Percentiles rank a stretch among this genome's conserved stretches.
Conservation (phyloP, 2,113 vertebrate species). For the Stegastes partitus region DNA sequence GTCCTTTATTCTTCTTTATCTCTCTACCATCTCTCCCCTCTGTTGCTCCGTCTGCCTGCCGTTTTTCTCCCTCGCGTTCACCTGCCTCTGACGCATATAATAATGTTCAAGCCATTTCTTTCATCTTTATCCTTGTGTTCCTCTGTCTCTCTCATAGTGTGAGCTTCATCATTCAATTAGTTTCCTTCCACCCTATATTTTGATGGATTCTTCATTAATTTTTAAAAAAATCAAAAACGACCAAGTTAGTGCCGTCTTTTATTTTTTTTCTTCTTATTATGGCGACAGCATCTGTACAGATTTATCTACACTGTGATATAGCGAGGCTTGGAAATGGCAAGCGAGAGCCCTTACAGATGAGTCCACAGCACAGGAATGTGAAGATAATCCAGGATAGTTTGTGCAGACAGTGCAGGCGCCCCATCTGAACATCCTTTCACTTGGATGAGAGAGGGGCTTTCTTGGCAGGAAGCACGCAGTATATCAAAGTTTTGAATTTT, state of each 20-base stretch:
- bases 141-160: neutral
- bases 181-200: neutral
- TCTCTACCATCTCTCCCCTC: slow-evolving; percentile 37
- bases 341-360: slow-evolving; percentile 47
- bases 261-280: neutral
- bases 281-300: neutral
- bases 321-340: slow-evolving; percentile 14
- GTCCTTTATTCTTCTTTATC: slow-evolving; percentile 50
- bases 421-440: slow-evolving; percentile 58
- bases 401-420: slow-evolving; percentile 63
- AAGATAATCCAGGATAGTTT: slow-evolving; percentile 68
- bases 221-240: neutral
- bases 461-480: slow-evolving; percentile 40
- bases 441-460: slow-evolving; percentile 23
- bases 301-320: neutral
- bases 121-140: neutral
- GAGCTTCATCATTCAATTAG: neutral
- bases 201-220: neutral
- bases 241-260: neutral
- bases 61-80: slow-evolving; percentile 18
- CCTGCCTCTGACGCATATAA: neutral
- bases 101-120: neutral
- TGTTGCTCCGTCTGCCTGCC: neutral
- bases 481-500: slow-evolving; percentile 55
- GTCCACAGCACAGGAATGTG: slow-evolving; percentile 70